These are phyloP conservation scores for Popillia japonica DNA, from an alignment of 1,140 invertebrate genomes.

Conservation along the genomic window DNA sequence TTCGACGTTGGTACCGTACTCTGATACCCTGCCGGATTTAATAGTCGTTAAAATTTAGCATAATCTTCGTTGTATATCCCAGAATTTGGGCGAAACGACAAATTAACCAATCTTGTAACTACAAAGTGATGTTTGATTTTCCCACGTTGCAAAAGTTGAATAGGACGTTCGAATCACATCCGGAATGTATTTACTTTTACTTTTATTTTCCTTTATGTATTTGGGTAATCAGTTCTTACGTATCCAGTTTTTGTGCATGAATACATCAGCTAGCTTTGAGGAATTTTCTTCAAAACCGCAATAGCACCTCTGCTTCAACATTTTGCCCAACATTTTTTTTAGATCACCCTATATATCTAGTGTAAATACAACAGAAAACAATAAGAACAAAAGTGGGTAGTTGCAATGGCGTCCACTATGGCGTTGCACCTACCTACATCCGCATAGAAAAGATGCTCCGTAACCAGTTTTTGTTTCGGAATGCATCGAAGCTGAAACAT, in stretches of 20 bases:
- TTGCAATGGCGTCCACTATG: conserved; percentile 13
- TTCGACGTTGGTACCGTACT: background rate
- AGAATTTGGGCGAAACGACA: conserved; percentile 28
- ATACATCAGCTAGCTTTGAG: no score
- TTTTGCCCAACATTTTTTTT: no score
- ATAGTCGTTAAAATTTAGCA: conserved; percentile 34
- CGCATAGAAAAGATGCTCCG: background rate
- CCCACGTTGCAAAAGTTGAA: background rate
- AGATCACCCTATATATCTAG: no score
- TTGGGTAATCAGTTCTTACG: no score
- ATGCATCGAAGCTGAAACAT: conserved; percentile 46
- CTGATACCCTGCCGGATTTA: conserved; percentile 16
- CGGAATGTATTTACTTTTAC: background rate
- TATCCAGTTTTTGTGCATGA: no score
- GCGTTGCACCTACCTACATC: background rate
- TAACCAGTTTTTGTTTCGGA: conserved; percentile 24
- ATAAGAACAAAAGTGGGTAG: background rate
- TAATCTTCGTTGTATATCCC: conserved; percentile 29
- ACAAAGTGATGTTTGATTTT: conserved; percentile 24
- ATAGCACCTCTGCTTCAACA: no score
- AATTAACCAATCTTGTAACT: conserved; percentile 14
- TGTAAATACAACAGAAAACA: background rate
- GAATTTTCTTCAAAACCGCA: no score
- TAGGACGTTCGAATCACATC: background rate
- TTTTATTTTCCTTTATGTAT: no score